Percentiles rank a stretch among this genome's conserved stretches.
phyloP scores from a whole-genome alignment of 2,797 vertebrate species.

The Siniperca scherzeri region DNA sequence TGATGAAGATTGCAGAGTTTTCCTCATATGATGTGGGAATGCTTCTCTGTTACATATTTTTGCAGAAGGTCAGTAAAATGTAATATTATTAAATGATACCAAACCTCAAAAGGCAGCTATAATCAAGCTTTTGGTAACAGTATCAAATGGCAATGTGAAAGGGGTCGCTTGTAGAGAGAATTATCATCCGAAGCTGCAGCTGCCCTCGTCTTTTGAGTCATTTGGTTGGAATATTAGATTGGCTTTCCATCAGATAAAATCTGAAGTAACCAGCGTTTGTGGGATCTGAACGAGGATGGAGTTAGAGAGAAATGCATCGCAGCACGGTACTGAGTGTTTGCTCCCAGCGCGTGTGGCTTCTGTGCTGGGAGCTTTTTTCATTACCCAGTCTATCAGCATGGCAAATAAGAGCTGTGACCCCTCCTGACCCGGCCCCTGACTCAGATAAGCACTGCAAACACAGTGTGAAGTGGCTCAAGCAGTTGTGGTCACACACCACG shows the following conservation, averaged over 20 bases:
- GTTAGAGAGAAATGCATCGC: conserved; percentile 21
- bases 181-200: background rate
- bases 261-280: background rate
- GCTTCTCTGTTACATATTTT: no score
- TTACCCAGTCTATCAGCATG: conserved; percentile 78
- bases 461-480: conserved; percentile 63
- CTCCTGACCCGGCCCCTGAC: conserved; percentile 68
- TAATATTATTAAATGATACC: no score
- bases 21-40: background rate
- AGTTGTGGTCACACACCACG: conserved; percentile 53
- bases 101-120: background rate
- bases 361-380: conserved; percentile 63
- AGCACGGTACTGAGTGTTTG: conserved; percentile 29
- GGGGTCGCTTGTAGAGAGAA: background rate
- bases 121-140: background rate
- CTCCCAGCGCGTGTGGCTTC: conserved; percentile 37
- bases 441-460: conserved; percentile 79
- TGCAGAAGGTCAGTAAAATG: no score
- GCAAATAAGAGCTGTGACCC: conserved; percentile 75
- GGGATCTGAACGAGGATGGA: background rate
- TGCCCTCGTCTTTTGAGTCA: background rate
- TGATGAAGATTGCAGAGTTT: background rate
- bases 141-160: background rate
- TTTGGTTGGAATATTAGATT: conserved; percentile 8
- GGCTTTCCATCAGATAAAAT: background rate